Percentiles rank a stretch among this genome's conserved stretches.
These are phyloP conservation scores for Periphyllus acericola DNA, from an alignment of 2,888 invertebrate species.

Conservation along the genomic window DNA sequence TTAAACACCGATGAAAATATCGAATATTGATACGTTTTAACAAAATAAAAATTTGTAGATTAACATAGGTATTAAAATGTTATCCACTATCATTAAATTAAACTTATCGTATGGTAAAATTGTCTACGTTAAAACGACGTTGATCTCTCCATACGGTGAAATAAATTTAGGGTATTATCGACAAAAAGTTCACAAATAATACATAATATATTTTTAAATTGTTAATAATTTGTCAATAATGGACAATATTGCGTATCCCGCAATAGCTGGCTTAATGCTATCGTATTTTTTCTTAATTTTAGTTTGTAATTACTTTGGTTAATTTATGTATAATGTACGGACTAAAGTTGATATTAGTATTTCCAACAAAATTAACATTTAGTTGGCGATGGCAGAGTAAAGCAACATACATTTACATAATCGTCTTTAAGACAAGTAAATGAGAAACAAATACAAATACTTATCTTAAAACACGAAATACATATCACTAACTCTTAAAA, in stretches of 20 bases:
- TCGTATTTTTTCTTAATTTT: constrained; percentile 32
- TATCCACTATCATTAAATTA: neutral
- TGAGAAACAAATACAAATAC: constrained; percentile 37
- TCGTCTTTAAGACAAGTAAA: constrained; percentile 40
- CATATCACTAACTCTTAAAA: constrained; percentile 17
- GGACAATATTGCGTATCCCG: neutral
- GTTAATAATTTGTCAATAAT: neutral
- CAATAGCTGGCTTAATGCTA: neutral
- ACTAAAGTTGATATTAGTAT: constrained; percentile 53
- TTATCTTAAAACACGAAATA: constrained; percentile 20
- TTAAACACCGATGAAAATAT: constrained; percentile 6
- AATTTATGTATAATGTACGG: constrained; percentile 52
- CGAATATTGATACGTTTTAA: neutral
- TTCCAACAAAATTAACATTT: constrained; percentile 40
- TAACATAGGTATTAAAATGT: neutral
- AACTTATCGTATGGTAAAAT: neutral
- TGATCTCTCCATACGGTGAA: neutral
- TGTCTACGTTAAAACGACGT: neutral
- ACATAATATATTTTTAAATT: neutral
- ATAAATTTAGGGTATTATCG: neutral
- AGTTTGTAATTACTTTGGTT: constrained; percentile 53
- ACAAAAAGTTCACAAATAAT: neutral
- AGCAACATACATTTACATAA: constrained; percentile 42
- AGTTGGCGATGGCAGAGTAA: constrained; percentile 17
- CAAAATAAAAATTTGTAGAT: neutral